Evolutionary conservation across 2,113 vertebrate species (phyloP), one percentile per base, ranked within the genome.

Genomic region (Aegotheles bennettii): DNA sequence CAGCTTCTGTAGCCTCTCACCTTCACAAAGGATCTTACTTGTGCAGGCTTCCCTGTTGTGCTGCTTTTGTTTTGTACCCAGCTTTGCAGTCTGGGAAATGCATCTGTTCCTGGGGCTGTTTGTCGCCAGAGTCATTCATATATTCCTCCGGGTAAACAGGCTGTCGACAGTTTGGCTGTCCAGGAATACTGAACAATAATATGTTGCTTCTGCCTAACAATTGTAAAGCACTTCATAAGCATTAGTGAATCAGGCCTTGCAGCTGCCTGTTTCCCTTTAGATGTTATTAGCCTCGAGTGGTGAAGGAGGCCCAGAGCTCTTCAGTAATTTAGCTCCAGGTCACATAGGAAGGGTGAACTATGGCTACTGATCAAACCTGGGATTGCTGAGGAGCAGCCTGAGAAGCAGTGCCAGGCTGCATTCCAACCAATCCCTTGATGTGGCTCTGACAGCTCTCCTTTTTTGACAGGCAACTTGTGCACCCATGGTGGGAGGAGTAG

Each of bases 181-280:
- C 90, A 96, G 85, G 91, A 96, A 88, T 63, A 91, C 42, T 23
- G 24, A 93, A 88, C 59, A 95, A 77, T 63, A 95, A 70, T 57
- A 74, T 14, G 26, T 59, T 74, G 75, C 53, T 85, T 76, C 87
- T 80, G 38, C 71, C 54, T 65, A 80, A 83, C 63, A 90, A 64
- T 43, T 80, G 63, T 36, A 74, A 90, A 83, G 64, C 82, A 90
- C 54, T 77, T 80, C 63, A 71, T 40, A 90, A 88, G 78, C 79
- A 70, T 74, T 74, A 90, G 75, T 59, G 91, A 91, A 83, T 76
- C 59, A 90, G 59, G 50, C 35, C 87, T 85, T 80, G 31, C 54
- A 95, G 89, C 71, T 90, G 79, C 59, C 76, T 67, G 21, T 74
- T 93, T 70, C 33, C 23, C 23, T 70, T 86, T 54, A 84, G 50